These are phyloP conservation scores for Emmelina monodactyla DNA, from an alignment of 2,888 invertebrate genomes.

Conservation along the genomic window DNA sequence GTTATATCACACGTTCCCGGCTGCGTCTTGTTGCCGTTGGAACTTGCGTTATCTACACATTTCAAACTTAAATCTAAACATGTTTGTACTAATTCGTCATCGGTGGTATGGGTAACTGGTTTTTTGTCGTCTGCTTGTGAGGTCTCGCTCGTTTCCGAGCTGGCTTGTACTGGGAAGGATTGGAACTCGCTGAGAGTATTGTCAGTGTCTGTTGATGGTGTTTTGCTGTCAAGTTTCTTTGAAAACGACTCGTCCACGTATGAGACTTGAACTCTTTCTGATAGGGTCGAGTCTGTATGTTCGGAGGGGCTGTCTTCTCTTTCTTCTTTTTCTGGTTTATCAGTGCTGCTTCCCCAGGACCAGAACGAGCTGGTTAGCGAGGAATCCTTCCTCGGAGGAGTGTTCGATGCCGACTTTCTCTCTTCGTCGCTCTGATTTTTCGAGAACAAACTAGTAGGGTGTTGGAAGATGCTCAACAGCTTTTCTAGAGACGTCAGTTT, in stretches of 20 bases:
- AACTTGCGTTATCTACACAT: slow-evolving; percentile 25
- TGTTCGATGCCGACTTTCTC: slow-evolving; percentile 41
- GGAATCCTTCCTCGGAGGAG: slow-evolving; percentile 54
- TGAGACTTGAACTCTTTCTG: slow-evolving; percentile 53
- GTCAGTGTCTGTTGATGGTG: slow-evolving; percentile 55
- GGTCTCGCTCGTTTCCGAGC: slow-evolving; percentile 24
- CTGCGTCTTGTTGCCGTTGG: slow-evolving; percentile 24
- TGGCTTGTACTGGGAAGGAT: slow-evolving; percentile 31
- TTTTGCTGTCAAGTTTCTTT: slow-evolving; percentile 49
- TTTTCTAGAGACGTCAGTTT: slow-evolving; percentile 69
- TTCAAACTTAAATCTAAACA: slow-evolving; percentile 53
- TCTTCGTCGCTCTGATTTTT: slow-evolving; percentile 48
- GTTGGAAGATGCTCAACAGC: slow-evolving; percentile 70
- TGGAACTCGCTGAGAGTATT: slow-evolving; percentile 56
- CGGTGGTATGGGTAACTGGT: slow-evolving; percentile 49
- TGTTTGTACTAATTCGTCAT: slow-evolving; percentile 59
- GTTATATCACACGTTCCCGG: slow-evolving; percentile 33
- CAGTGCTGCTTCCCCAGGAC: slow-evolving; percentile 50
- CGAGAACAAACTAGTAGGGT: slow-evolving; percentile 69
- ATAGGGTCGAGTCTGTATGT: slow-evolving; percentile 51
- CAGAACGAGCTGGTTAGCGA: slow-evolving; percentile 52
- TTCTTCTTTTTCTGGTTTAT: slow-evolving; percentile 33
- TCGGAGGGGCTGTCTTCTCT: slow-evolving; percentile 42
- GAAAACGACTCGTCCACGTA: slow-evolving; percentile 57
- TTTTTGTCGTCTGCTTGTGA: slow-evolving; percentile 11